A percentile compares a stretch with the other conserved stretches of the same genome.
Conservation (phyloP, 2,888 invertebrate genomes). For the Clivina fossor region DNA sequence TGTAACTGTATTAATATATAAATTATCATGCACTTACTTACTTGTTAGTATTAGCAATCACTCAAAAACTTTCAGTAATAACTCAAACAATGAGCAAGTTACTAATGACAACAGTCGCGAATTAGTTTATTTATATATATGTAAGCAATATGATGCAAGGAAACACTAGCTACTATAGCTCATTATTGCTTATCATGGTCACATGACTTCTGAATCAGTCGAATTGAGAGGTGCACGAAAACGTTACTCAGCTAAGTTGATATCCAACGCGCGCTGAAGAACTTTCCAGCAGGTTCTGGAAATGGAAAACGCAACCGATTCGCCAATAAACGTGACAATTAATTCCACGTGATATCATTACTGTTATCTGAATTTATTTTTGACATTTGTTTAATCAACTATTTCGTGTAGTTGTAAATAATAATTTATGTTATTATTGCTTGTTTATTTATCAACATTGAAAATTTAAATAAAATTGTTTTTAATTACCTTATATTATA, state of each 20-base stretch:
- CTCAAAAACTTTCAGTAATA: no score
- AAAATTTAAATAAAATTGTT: no score
- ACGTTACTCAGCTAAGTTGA: slow-evolving; percentile 18
- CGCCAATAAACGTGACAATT: no score
- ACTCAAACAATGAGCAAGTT: no score
- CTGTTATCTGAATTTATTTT: not conserved
- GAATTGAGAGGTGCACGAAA: slow-evolving; percentile 8
- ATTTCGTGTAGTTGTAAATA: no score
- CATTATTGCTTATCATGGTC: slow-evolving; percentile 30
- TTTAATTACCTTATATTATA: no score
- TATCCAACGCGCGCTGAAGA: not conserved
- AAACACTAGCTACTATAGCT: no score
- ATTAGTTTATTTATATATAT: slow-evolving; percentile 25
- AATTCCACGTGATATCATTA: no score
- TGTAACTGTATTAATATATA: no score
- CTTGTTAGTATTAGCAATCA: no score
- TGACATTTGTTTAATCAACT: not conserved
- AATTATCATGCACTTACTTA: no score
- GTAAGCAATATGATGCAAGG: slow-evolving; percentile 19
- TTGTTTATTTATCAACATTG: no score
- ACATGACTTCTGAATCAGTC: slow-evolving; percentile 17
- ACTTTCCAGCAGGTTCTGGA: slow-evolving; percentile 29
- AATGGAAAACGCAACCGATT: slow-evolving; percentile 9
- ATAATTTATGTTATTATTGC: not conserved
- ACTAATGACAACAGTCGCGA: slow-evolving; percentile 12